These are phyloP conservation scores for Eristalis arbustorum DNA, from an alignment of 2,888 invertebrate genomes.

Conservation along the genomic window DNA sequence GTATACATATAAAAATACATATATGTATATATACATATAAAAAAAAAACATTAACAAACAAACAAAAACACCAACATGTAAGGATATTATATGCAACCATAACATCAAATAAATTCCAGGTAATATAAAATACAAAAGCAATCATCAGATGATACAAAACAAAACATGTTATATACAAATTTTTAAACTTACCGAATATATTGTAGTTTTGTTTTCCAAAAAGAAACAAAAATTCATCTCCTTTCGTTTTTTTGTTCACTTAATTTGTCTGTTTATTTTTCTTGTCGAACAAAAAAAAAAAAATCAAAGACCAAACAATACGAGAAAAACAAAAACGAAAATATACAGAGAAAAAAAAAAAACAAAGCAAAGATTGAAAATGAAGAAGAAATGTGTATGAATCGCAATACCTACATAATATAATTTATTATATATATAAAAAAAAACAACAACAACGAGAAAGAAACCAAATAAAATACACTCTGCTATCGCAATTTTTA, in stretches of 20 bases:
- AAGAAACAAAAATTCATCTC: neutral
- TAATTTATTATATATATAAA: neutral
- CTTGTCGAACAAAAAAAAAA: neutral
- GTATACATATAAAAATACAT: neutral
- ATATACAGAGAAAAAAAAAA: slow-evolving; percentile 3
- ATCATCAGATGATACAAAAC: slow-evolving; percentile 44
- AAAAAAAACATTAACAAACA: slow-evolving; percentile 1
- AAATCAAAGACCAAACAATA: slow-evolving; percentile 13
- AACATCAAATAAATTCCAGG: slow-evolving; percentile 43
- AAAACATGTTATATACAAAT: slow-evolving; percentile 1
- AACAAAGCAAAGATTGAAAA: neutral
- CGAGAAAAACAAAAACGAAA: slow-evolving; percentile 7
- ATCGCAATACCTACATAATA: neutral
- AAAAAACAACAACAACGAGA: neutral
- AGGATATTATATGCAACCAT: slow-evolving; percentile 10
- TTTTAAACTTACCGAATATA: slow-evolving; percentile 11
- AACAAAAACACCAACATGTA: slow-evolving; percentile 35
- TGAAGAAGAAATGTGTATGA: neutral
- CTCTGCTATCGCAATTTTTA: slow-evolving; percentile 3
- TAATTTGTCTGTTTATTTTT: neutral
- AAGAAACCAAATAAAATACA: neutral
- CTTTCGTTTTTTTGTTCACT: neutral
- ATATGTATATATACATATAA: slow-evolving; percentile 19
- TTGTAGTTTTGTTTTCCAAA: neutral
- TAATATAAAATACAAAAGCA: slow-evolving; percentile 27